phyloP scores from a whole-genome alignment of 1,140 invertebrate species.

The Hormaphis cornu region DNA sequence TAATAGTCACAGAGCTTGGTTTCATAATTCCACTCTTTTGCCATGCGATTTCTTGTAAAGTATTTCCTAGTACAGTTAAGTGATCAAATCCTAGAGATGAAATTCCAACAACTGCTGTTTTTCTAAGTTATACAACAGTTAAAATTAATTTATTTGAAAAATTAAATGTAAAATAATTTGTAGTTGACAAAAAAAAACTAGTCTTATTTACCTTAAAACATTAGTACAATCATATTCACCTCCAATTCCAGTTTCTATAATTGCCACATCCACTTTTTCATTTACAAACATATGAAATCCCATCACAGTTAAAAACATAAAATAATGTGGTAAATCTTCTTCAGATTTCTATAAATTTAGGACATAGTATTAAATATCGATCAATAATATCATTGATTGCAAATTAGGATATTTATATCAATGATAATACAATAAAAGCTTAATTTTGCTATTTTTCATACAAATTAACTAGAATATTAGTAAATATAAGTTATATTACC shows the following conservation, averaged over 20 bases:
- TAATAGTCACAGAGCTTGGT: constrained; percentile 58
- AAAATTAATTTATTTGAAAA: too few species aligned
- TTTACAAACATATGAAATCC: constrained; percentile 80
- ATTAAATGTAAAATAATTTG: not conserved
- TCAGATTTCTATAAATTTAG: constrained; percentile 47
- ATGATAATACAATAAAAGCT: not conserved
- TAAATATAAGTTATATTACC: too few species aligned
- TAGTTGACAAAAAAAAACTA: too few species aligned
- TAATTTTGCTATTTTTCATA: not conserved
- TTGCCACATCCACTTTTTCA: constrained; percentile 82
- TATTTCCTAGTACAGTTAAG: constrained; percentile 68
- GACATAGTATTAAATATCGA: constrained; percentile 9
- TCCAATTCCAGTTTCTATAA: constrained; percentile 96
- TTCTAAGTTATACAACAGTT: constrained; percentile 43
- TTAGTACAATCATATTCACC: constrained; percentile 93
- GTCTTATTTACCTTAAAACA: constrained; percentile 57
- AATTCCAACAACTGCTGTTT: constrained; percentile 76
- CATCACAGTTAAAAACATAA: constrained; percentile 86
- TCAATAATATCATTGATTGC: not conserved
- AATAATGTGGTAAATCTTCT: constrained; percentile 83
- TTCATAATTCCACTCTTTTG: constrained; percentile 98
- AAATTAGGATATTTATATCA: not conserved
- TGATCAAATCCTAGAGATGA: constrained; percentile 91
- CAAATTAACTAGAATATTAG: too few species aligned
- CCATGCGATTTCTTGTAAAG: constrained; percentile 77